Conservation (phyloP, 1,140 invertebrate species). For the Lysiphlebus fabarum region DNA sequence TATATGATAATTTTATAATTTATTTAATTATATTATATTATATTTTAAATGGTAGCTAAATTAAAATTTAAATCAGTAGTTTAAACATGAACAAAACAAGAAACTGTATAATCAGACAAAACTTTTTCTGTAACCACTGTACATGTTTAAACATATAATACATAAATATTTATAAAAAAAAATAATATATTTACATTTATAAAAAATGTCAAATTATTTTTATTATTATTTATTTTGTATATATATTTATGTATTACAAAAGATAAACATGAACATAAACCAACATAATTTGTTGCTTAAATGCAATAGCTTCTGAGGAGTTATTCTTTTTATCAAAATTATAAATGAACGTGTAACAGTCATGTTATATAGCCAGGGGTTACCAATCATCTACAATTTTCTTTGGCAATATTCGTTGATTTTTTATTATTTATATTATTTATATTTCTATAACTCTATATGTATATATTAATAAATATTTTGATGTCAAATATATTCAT, state of each 20-base stretch:
- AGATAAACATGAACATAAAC: conserved; percentile 16
- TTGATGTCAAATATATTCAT: too few species aligned
- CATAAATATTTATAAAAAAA: conserved; percentile 8
- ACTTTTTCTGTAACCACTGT: conserved; percentile 1
- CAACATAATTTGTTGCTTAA: conserved; percentile 42
- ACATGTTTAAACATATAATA: conserved; percentile 11
- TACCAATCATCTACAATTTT: too few species aligned
- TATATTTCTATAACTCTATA: too few species aligned
- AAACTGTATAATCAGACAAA: background rate
- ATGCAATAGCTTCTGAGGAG: conserved; percentile 41
- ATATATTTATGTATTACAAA: background rate
- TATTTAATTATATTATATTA: too few species aligned
- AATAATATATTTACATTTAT: background rate
- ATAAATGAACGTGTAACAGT: conserved; percentile 39
- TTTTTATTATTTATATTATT: too few species aligned
- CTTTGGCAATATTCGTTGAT: too few species aligned
- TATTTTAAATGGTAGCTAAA: too few species aligned
- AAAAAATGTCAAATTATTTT: background rate
- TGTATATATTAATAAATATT: too few species aligned
- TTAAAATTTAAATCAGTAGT: background rate
- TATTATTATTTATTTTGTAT: too few species aligned
- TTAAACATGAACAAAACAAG: conserved; percentile 2
- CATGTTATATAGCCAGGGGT: conserved; percentile 33
- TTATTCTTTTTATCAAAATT: conserved; percentile 24
- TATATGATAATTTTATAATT: too few species aligned